phyloP scores from a whole-genome alignment of 1,140 invertebrate genomes.

The Philotrypesis tridentata region DNA sequence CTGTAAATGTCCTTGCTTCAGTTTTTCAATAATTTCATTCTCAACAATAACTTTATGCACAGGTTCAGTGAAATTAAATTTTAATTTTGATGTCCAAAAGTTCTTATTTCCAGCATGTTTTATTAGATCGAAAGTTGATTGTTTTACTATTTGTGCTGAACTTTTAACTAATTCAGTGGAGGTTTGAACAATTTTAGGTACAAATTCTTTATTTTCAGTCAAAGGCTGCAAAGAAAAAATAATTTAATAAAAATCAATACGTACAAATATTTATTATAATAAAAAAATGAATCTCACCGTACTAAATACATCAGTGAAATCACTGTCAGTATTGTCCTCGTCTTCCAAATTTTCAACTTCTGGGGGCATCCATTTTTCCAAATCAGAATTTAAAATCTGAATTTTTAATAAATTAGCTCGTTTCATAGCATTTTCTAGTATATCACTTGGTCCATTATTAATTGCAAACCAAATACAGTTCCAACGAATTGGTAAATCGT shows the following conservation, averaged over 20 bases:
- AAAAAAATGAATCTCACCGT: slow-evolving; percentile 38
- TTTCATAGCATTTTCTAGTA: slow-evolving; percentile 74
- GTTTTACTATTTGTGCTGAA: slow-evolving; percentile 67
- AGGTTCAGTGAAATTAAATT: slow-evolving; percentile 56
- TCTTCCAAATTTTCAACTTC: slow-evolving; percentile 45
- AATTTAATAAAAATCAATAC: slow-evolving; percentile 29
- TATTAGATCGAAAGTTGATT: slow-evolving; percentile 68
- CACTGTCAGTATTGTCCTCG: slow-evolving; percentile 15
- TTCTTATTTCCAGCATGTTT: slow-evolving; percentile 64
- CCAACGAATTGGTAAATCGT: slow-evolving; percentile 73
- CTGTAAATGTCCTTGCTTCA: slow-evolving; percentile 56
- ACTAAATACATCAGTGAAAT: slow-evolving; percentile 25
- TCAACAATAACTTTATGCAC: slow-evolving; percentile 51
- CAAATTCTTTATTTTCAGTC: slow-evolving; percentile 66
- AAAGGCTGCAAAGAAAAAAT: slow-evolving; percentile 60
- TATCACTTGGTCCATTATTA: slow-evolving; percentile 74
- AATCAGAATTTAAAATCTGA: slow-evolving; percentile 65
- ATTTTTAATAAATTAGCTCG: slow-evolving; percentile 69
- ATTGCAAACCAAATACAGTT: slow-evolving; percentile 75
- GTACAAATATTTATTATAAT: not conserved
- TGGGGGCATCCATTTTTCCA: slow-evolving; percentile 62
- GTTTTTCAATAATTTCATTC: slow-evolving; percentile 49
- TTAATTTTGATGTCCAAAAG: slow-evolving; percentile 68
- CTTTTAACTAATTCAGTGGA: slow-evolving; percentile 69
- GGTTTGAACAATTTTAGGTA: slow-evolving; percentile 69